phyloP scores from a whole-genome alignment of 2,797 vertebrate genomes.

The Syndactyla subalaris region DNA sequence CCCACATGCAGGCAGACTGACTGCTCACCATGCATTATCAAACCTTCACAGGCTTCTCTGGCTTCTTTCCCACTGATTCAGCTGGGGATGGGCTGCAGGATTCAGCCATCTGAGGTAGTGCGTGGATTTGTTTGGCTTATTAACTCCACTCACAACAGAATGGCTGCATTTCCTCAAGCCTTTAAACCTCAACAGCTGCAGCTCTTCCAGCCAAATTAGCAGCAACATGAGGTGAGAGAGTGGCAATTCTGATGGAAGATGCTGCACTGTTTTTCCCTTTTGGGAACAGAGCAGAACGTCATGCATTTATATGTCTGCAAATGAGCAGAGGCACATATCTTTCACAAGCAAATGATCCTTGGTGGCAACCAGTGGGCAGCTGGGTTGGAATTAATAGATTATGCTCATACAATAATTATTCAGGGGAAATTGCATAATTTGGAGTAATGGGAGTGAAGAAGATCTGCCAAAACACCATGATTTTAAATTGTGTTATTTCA shows the following conservation, averaged over 20 bases:
- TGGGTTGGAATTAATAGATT: constrained; percentile 28
- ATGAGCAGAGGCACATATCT: constrained; percentile 37
- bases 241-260: not conserved
- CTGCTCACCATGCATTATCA: not conserved
- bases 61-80: not conserved
- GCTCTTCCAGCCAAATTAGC: constrained; percentile 21
- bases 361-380: not conserved
- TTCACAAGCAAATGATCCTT: constrained; percentile 24
- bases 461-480: not conserved
- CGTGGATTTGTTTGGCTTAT: not conserved
- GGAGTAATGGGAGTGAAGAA: not conserved
- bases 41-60: not conserved
- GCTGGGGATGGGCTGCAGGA: not conserved
- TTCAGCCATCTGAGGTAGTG: not conserved
- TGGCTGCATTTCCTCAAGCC: constrained; percentile 1
- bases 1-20: not conserved
- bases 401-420: not conserved
- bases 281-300: not conserved
- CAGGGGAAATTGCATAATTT: not conserved
- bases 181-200: not conserved
- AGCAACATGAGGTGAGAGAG: not conserved
- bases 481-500: not conserved
- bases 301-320: constrained; percentile 71
- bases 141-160: not conserved
- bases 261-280: not conserved